phyloP scores from a whole-genome alignment of 2,797 vertebrate genomes.

The Tokudaia muenninki region DNA sequence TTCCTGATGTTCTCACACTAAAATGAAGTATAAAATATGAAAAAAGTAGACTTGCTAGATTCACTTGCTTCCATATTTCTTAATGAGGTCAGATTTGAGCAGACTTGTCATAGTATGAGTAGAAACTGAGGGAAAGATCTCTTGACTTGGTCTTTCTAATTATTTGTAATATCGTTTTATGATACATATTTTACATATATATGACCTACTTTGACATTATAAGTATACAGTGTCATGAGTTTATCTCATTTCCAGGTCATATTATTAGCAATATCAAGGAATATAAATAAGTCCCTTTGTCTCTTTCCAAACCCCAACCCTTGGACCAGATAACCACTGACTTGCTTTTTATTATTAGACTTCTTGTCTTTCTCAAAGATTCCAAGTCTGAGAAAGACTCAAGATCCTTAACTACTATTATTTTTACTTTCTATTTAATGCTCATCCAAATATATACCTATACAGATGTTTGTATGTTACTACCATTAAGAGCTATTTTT shows the following conservation, averaged over 20 bases:
- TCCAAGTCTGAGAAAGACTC: not conserved
- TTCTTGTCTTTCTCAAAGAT: slow-evolving; percentile 5
- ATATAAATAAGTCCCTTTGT: not conserved
- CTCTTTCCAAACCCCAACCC: not conserved
- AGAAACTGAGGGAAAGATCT: not conserved
- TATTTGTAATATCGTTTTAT: not conserved
- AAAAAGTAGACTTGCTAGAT: not conserved
- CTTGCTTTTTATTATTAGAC: not conserved
- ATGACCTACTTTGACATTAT: not conserved
- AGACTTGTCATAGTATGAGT: not conserved
- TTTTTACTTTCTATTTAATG: not conserved
- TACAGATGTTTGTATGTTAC: not conserved
- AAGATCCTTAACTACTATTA: not conserved
- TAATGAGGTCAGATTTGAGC: not conserved
- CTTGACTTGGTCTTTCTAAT: not conserved
- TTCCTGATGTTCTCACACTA: not conserved
- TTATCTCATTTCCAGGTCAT: not conserved
- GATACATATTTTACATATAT: not conserved
- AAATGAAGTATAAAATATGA: not conserved
- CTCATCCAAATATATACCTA: not conserved
- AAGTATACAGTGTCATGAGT: not conserved
- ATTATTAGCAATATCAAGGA: not conserved
- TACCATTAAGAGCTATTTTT: not conserved
- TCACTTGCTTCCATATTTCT: not conserved
- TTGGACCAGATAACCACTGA: not conserved